Percentiles rank a stretch among this genome's conserved stretches.
Conservation (phyloP, 2,113 vertebrate species). For the Polypterus senegalus region DNA sequence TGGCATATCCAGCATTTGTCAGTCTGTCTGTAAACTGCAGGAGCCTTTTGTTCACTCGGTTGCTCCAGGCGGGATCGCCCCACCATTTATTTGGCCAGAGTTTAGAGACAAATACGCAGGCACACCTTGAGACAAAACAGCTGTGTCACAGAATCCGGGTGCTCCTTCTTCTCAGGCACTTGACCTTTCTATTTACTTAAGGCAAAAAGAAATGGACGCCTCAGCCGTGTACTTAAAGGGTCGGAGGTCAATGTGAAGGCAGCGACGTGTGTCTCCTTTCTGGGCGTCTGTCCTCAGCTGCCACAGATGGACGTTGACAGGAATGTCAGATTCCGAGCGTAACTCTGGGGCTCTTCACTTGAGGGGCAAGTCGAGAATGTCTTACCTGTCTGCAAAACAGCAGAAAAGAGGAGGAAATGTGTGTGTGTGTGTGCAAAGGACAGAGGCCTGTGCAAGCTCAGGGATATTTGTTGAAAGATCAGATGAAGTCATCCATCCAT, state of each 20-base stretch:
- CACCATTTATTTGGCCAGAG: neutral
- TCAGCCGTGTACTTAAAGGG: conserved; percentile 49
- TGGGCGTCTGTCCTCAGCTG: conserved; percentile 13
- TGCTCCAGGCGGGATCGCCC: neutral
- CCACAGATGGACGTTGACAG: conserved; percentile 25
- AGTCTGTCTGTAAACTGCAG: neutral
- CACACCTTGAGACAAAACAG: conserved; percentile 3
- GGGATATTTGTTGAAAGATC: no score
- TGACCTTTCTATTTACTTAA: conserved; percentile 37
- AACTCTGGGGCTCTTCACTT: no score
- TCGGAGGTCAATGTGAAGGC: conserved; percentile 36
- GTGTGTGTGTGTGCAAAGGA: no score
- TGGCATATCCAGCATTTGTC: neutral
- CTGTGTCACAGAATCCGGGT: conserved; percentile 1
- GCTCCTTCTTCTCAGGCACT: conserved; percentile 19
- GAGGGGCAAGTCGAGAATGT: no score
- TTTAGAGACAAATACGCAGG: conserved; percentile 7
- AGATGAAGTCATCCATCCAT: no score
- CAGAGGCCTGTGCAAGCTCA: no score
- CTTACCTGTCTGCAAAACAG: no score
- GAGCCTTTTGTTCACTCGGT: neutral
- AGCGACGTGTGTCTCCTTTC: conserved; percentile 1
- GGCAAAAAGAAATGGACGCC: conserved; percentile 38
- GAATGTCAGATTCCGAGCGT: neutral
- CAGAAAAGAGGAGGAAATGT: no score